Evolutionary conservation across 1,140 invertebrate species (phyloP), one percentile per base, ranked within the genome.

Genomic region (Linepithema humile): DNA sequence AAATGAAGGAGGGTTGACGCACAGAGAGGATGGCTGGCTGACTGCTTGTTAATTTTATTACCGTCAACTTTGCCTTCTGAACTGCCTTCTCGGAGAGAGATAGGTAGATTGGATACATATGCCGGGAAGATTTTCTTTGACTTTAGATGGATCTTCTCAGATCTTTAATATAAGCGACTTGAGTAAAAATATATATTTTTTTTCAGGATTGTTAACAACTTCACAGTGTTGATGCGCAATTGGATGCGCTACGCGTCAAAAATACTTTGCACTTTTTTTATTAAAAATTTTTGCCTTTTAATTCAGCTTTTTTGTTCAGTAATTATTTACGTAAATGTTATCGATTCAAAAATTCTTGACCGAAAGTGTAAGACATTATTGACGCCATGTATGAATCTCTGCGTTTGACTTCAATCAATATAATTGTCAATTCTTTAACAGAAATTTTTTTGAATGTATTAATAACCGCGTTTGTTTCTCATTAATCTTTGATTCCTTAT

Each of bases 11-110:
- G 73, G 82, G 75, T 90, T 86, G 88, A 86, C 86, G 84, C 73
- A 86, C 65, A 77, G 74, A 84, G 82, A 90, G 50, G 23, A 35
- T 85, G 86, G 15, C 75, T 89, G 83, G 59, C 20, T 64, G 62
- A 43, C 64, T 80, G 75, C 60, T 45, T 78, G 64, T 80, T 80
- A 80, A 80, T 80, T 91, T 91, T 91, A 91, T 91, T 91, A 89
- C 78, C 90, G 73, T 75, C 84, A 91, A 91, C 86, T 90, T 90
- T 86, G 85, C 84, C 83, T 88, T 91, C 89, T 87, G 75, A 80
- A 80, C 48, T 74, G 32, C 2, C 1, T 2, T n/a, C 55, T 15
- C 57, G 23, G 17, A 32, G 29, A 20, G 48, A 72, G 40, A 29
- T 15, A 35, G 50, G 35, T 35, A 17, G 15, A 72, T 72, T 59